Evolutionary conservation across 1,140 invertebrate genomes (phyloP).

Genomic region (Nephotettix cincticeps): DNA sequence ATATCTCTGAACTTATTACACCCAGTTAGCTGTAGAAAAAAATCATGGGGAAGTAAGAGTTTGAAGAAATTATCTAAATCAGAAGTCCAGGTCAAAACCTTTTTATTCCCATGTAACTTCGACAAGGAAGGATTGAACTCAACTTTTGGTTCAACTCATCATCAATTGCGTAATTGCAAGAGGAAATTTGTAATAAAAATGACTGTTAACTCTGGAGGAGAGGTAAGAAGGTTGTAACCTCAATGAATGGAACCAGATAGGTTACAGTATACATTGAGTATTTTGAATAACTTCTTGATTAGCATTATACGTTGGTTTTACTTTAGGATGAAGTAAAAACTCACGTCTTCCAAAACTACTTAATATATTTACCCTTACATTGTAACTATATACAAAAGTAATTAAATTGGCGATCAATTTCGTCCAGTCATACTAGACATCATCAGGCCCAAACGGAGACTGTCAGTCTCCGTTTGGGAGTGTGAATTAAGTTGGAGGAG

Average conservation of each 20-base stretch:
- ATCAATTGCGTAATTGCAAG: neutral
- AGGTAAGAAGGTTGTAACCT: neutral
- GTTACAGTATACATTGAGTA: neutral
- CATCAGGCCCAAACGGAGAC: too few species aligned
- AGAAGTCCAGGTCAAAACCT: neutral
- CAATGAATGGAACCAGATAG: neutral
- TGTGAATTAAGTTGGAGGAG: neutral
- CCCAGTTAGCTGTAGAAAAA: neutral
- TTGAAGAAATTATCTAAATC: neutral
- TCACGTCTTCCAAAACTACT: too few species aligned
- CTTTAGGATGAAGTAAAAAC: too few species aligned
- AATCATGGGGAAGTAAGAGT: neutral
- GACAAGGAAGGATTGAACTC: neutral
- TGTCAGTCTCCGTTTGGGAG: too few species aligned
- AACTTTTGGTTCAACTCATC: neutral
- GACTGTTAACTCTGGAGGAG: constrained; percentile 15
- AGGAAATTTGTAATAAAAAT: constrained; percentile 8
- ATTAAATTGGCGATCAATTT: too few species aligned
- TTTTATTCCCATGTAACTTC: neutral
- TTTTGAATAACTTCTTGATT: too few species aligned
- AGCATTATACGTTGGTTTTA: too few species aligned
- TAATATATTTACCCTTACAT: too few species aligned
- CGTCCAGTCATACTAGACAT: too few species aligned
- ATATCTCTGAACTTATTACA: neutral
- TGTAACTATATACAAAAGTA: too few species aligned